phyloP scores from a whole-genome alignment of 2,888 invertebrate species.

The Eilema sororculum region DNA sequence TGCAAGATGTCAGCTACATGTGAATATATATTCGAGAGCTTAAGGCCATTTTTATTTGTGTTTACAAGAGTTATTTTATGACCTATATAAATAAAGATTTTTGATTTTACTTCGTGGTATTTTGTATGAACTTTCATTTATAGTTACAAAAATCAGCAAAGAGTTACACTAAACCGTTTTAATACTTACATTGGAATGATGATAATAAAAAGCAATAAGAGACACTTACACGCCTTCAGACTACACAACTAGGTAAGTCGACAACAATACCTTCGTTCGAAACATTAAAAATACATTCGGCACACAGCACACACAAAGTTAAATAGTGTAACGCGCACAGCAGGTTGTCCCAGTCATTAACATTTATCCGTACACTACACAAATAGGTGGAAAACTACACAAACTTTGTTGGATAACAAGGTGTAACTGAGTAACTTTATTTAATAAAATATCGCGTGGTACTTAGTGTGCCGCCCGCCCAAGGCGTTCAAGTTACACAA shows the following conservation, averaged over 20 bases:
- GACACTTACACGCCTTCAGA: slow-evolving; percentile 13
- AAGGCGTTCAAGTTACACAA: slow-evolving; percentile 84
- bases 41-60: too few species aligned
- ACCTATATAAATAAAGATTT: too few species aligned
- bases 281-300: slow-evolving; percentile 68
- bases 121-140: too few species aligned
- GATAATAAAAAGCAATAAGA: slow-evolving; percentile 18
- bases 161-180: neutral
- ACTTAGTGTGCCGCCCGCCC: slow-evolving; percentile 72
- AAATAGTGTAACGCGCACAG: slow-evolving; percentile 57
- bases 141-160: neutral
- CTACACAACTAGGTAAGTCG: slow-evolving; percentile 18
- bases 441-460: slow-evolving; percentile 79
- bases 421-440: slow-evolving; percentile 73
- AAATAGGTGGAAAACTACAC: slow-evolving; percentile 71
- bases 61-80: too few species aligned
- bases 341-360: slow-evolving; percentile 70
- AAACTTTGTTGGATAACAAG: slow-evolving; percentile 73
- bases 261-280: slow-evolving; percentile 32
- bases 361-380: slow-evolving; percentile 69
- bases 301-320: slow-evolving; percentile 62
- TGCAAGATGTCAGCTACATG: neutral
- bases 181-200: neutral
- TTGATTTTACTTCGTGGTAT: too few species aligned
- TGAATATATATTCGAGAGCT: neutral